Base-by-base conservation (phyloP, 1,140 invertebrate species). In the Leptinotarsa undecemlineata region DNA sequence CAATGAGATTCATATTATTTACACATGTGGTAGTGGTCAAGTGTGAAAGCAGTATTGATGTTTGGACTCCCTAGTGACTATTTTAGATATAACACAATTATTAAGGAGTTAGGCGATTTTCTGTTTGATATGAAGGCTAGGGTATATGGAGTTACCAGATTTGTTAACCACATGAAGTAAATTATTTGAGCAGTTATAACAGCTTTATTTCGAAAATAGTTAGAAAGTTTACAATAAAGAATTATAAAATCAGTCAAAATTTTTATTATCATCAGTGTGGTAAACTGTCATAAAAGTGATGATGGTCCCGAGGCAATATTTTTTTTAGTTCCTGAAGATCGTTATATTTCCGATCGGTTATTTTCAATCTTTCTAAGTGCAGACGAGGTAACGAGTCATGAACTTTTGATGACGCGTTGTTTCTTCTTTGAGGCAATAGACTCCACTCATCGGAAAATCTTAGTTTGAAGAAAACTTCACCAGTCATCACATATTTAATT, bases 391-490 rank as follows among this genome's bases (percentile, higher is more conserved):
- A 51, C 17, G 13, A 14, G 33, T 67, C 47, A 14, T 67, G 42
- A 47, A 73, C 21, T 14, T 15, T 3, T 15, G 23, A 8, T n/a
- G 48, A 73, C 3, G 63, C 26, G 14, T 51, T 51, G 48, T 13
- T 3, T 19, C n/a, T 3, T 71, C 66, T 33, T 73, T 70, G 66
- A 48, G 72, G 75, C 42, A 76, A 14, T 17, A 67, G 11, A 60
- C 11, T 4, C 75, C 75, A 74, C 2, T 63, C 15, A 19, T 74
- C 71, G 17, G 71, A 63, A 57, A 74, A 76, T 63, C 23, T 68
- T 11, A 74, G 33, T 69, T 73, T 76, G 48, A 70, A 76, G 19
- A 51, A 69, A 19, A 77, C 71, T 71, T 62, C 23, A n/a, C 73
- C 69, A 8, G 70, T 42, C 6, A 62, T 33, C 6, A 66, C 74